Evolutionary conservation across 2,797 vertebrate species (phyloP), one percentile per base, ranked within the genome.

Genomic region (Thripadectes ignobilis): DNA sequence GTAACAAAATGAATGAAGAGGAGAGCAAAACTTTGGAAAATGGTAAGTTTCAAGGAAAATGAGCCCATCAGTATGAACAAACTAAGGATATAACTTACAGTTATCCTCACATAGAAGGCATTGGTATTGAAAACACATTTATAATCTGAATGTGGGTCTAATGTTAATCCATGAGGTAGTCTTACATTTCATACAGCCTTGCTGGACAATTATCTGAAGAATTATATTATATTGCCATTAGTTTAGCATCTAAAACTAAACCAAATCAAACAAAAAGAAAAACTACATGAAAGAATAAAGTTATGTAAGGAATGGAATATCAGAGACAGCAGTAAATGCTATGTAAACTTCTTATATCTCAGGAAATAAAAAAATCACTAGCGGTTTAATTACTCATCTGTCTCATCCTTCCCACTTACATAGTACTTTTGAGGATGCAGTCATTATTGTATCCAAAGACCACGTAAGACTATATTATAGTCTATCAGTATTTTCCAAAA

Each of bases 41-140:
- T 11, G 36, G 3, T 6, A 68, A 62, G 8, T 73, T 61, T 48
- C 8, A 52, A 63, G 39, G 30, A 73, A 76, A 65, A 69, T 12
- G 9, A 84, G 7, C 0, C 1, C 0, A 6, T 67, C 23, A 36
- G 29, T 32, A 15, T 23, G 17, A 54, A 21, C 5, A 83, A 79
- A 58, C 2, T 59, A 66, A 68, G 73, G 12, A 38, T 43, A 51
- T 3, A 43, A 4, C 55, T 69, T 77, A 12, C 8, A 51, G 30
- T 18, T 12, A 43, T 62, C 23, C 46, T 45, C 18, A 59, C 6
- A 30, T 24, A 90, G 30, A 75, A 12, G 7, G 6, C 14, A 78
- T 10, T 30, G 16, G 1, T 83, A 51, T 18, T 52, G 26, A 54
- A 81, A 75, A 45, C 6, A 68, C 4, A 19, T 67, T 52, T 77